Evolutionary conservation across 2,888 invertebrate genomes (phyloP).

Genomic region (Mythimna vitellina): DNA sequence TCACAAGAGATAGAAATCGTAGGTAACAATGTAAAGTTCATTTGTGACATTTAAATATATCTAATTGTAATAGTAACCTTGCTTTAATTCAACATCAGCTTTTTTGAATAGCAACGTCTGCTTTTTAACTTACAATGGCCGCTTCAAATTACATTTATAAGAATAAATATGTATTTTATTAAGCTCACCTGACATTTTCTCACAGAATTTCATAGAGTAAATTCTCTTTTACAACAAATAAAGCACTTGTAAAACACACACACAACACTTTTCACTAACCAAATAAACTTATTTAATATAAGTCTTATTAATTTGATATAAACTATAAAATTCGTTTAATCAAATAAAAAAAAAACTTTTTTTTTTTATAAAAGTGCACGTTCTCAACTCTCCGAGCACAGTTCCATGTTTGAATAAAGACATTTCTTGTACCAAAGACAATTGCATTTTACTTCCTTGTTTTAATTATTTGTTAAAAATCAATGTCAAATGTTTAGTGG

Average conservation of each 20-base stretch:
- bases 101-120: slow-evolving; percentile 4
- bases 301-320: slow-evolving; percentile 1
- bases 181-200: slow-evolving; percentile 73
- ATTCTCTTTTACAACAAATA: slow-evolving; percentile 6
- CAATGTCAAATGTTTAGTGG: slow-evolving; percentile 74
- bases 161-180: neutral
- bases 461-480: slow-evolving; percentile 74
- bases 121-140: neutral
- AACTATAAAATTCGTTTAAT: too few relatives aligned
- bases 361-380: slow-evolving; percentile 70
- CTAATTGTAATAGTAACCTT: slow-evolving; percentile 20
- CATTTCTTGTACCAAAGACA: slow-evolving; percentile 59
- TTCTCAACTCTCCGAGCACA: slow-evolving; percentile 62
- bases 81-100: slow-evolving; percentile 1
- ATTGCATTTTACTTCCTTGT: slow-evolving; percentile 71
- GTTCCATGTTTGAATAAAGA: slow-evolving; percentile 61
- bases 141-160: neutral
- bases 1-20: too few relatives aligned
- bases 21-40: neutral
- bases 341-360: slow-evolving; percentile 16
- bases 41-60: neutral
- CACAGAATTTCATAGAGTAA: slow-evolving; percentile 22
- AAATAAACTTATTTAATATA: neutral
- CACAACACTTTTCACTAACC: slow-evolving; percentile 51
- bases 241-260: slow-evolving; percentile 22